Conservation (phyloP, 2,888 invertebrate genomes). For the Phania funesta region DNA sequence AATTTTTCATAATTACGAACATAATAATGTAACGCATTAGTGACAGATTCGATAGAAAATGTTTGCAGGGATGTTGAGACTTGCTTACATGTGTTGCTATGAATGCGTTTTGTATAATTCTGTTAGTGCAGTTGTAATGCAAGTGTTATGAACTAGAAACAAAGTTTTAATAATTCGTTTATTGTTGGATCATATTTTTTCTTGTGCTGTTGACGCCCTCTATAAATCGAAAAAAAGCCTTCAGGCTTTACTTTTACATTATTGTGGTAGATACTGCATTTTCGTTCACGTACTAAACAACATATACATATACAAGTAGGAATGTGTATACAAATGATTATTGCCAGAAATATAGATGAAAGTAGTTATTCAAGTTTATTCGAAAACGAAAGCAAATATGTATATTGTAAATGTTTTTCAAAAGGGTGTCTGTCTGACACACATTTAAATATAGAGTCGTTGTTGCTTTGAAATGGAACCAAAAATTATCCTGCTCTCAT, state of each 20-base stretch:
- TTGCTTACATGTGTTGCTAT: too few relatives aligned
- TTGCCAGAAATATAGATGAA: background rate
- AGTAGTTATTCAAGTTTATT: background rate
- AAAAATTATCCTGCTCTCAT: background rate
- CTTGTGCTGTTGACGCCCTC: slow-evolving; percentile 29
- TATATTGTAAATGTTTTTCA: too few relatives aligned
- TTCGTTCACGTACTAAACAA: background rate
- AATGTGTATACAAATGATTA: background rate
- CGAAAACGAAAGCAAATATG: background rate
- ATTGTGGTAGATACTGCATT: slow-evolving; percentile 6
- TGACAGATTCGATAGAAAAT: too few relatives aligned
- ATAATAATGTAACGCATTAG: too few relatives aligned
- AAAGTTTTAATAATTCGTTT: slow-evolving; percentile 64
- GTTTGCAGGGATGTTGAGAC: too few relatives aligned
- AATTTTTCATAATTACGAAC: too few relatives aligned
- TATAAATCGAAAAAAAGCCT: slow-evolving; percentile 50
- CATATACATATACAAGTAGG: background rate
- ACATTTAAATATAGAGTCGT: slow-evolving; percentile 11
- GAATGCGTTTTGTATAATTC: slow-evolving; percentile 24
- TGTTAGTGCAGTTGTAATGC: slow-evolving; percentile 66
- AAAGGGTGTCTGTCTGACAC: slow-evolving; percentile 27
- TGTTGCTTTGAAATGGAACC: background rate
- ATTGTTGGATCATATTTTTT: too few relatives aligned
- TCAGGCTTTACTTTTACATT: slow-evolving; percentile 57
- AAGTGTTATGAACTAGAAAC: slow-evolving; percentile 68